Evolutionary conservation across 2,888 invertebrate species (phyloP), one percentile per base, ranked within the genome.

Genomic region (Tricholauxania praeusta): DNA sequence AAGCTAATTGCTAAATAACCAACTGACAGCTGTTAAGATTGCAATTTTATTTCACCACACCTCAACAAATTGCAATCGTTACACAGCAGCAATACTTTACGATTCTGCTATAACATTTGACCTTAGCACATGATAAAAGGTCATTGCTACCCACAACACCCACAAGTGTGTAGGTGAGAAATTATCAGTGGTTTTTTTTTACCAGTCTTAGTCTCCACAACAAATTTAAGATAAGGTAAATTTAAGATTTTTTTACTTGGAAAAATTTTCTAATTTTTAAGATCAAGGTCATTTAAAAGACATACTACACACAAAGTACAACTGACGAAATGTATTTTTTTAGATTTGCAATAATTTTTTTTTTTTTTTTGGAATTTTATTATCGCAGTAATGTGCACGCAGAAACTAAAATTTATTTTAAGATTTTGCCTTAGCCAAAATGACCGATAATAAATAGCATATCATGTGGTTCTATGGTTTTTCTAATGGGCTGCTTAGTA

Each of bases 261-360:
- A 59, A 47, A 63, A n/a, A 12, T 39, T 19, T 51, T 39, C 14
- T 48, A 55, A n/a, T 6, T 49, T 59, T 68, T 32, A 57, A 57
- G 69, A 3, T 47, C 77, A 83, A 83, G 82, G 82, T 83, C 81
- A 77, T 78, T 80, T 83, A 76, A 76, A 82, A 82, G 82, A 80
- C 84, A 80, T 62, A 17, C 28, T 19, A 39, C 7, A 39, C 39
- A 8, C 32, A 66, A 52, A 69, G 48, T 47, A 12, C 53, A 19
- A 10, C 32, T 51, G 0, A 22, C 22, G 57, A 28, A 22, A 22
- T 57, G 5, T 28, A 71, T 7, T 28, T 64, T 52, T 28, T 48
- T 71, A 49, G 22, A 4, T 28, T 78, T 77, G 49, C 83, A 91
- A 92, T 86, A 81, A 39, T 39, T 10, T 39, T 39, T 39, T 39